Evolutionary conservation across 2,113 vertebrate genomes (phyloP), one percentile per base, ranked within the genome.

Genomic region (Phodopus roborovskii): DNA sequence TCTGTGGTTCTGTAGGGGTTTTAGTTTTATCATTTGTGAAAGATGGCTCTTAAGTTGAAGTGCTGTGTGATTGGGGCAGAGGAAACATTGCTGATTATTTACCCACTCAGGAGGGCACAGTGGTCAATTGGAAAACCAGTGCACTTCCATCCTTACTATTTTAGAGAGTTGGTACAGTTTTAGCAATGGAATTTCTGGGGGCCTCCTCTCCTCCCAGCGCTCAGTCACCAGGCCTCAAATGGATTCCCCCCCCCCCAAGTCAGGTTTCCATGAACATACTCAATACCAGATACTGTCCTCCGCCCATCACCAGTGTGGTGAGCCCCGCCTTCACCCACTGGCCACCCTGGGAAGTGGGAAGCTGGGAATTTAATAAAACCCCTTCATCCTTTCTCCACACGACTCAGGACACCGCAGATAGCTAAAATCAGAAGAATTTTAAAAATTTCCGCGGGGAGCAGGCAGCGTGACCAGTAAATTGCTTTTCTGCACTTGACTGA

Each of bases 401-500:
- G 83, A 94, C 96, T 92, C 73, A 12, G 97, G 97, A 98, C 94
- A 95, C 97, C 24, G 24, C 22, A 45, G 97, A 95, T 96, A 94
- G 96, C 96, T 97, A 94, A 91, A 97, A 98, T 98, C 45, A 87
- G 97, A 98, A 97, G 97, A 97, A 98, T 97, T 97, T 97, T 62
- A 97, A 97, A 98, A 97, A 97, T 97, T 97, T 98, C 97, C 90
- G 30, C 70, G 82, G 95, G 95, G 94, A 97, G 97, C 97, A 97
- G 85, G 95, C 62, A 84, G 97, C 97, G 96, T 98, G 97, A 97
- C 97, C 92, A 96, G 97, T 97, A 97, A 98, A 98, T 98, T 98
- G 97, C 97, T 98, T 98, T 98, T 97, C 97, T 97, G 97, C 97
- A 98, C 97, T 98, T 97, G 97, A 96, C 96, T 98, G 97, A 97